These are phyloP conservation scores for Scomber japonicus DNA, from an alignment of 2,113 vertebrate genomes.

Conservation along the genomic window DNA sequence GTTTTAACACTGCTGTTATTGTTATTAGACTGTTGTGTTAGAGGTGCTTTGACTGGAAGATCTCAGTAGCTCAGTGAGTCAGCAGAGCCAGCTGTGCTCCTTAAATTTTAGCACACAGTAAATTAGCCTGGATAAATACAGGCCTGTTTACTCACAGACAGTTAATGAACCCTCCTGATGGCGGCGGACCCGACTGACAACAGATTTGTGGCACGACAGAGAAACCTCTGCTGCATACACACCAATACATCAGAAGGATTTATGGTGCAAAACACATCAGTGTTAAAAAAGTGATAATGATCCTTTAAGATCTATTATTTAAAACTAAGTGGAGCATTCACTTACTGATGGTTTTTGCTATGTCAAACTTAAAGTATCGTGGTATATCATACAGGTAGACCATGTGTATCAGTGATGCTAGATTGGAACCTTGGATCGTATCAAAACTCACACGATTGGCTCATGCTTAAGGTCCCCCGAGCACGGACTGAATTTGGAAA, in stretches of 20 bases:
- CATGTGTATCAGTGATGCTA: too few species aligned
- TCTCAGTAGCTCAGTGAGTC: slow-evolving; percentile 7
- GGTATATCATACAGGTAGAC: too few species aligned
- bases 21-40: slow-evolving; percentile 23
- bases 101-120: slow-evolving; percentile 34
- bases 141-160: slow-evolving; percentile 32
- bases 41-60: slow-evolving; percentile 8
- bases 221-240: not conserved
- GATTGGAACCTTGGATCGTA: too few species aligned
- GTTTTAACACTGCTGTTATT: slow-evolving; percentile 22
- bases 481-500: too few species aligned
- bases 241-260: not conserved
- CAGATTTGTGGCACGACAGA: not conserved
- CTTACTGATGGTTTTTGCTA: too few species aligned
- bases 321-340: too few species aligned
- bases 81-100: slow-evolving; percentile 13
- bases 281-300: not conserved
- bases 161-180: slow-evolving; percentile 36
- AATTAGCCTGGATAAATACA: slow-evolving; percentile 53
- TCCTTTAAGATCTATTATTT: too few species aligned
- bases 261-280: not conserved
- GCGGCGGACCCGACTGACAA: not conserved
- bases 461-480: too few species aligned
- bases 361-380: too few species aligned
- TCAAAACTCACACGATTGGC: too few species aligned